phyloP scores from a whole-genome alignment of 2,113 vertebrate genomes.

The Pogonocichla stellata region DNA sequence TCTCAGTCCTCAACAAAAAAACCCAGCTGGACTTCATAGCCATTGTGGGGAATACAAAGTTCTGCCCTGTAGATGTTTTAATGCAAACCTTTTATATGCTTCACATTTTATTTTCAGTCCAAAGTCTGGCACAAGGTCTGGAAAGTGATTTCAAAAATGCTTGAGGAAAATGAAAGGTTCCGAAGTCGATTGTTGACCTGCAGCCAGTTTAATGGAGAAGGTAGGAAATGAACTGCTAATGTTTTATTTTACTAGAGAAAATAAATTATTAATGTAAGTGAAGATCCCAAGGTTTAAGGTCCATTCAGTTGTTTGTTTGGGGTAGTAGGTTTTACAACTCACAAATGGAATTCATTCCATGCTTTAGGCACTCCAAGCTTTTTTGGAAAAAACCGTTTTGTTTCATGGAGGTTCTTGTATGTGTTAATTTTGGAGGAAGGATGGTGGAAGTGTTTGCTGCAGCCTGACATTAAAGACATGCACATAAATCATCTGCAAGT shows the following conservation, averaged over 20 bases:
- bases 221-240: conserved; percentile 41
- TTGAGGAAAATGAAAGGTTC: conserved; percentile 85
- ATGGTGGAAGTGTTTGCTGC: background rate
- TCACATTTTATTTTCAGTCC: conserved; percentile 67
- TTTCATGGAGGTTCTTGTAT: background rate
- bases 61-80: background rate
- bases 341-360: background rate
- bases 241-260: background rate
- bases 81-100: background rate
- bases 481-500: background rate
- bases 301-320: background rate
- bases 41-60: background rate
- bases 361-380: background rate
- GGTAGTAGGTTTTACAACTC: background rate
- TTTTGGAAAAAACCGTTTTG: background rate
- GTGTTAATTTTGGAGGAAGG: background rate
- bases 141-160: conserved; percentile 85
- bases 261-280: background rate
- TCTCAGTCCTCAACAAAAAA: background rate
- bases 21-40: background rate
- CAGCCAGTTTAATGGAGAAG: conserved; percentile 47
- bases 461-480: background rate
- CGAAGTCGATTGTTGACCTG: conserved; percentile 74
- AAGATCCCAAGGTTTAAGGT: background rate
- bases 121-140: conserved; percentile 73